Evolutionary conservation across 2,888 invertebrate genomes (phyloP).

Genomic region (Cephus nigrinus): DNA sequence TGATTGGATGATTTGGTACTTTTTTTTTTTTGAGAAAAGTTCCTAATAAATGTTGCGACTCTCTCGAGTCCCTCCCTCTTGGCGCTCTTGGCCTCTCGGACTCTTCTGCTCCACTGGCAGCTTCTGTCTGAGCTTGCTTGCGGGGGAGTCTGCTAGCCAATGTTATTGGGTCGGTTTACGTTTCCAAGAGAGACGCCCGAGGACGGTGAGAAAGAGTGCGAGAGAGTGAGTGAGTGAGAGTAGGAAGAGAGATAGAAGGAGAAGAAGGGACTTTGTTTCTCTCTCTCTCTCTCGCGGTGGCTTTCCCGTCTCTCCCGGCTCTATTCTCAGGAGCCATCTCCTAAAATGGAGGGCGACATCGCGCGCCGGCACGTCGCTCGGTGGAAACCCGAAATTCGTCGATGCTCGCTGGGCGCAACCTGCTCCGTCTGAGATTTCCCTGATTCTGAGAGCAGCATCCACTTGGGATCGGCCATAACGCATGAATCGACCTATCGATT

Average conservation of each 20-base stretch:
- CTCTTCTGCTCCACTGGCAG: neutral
- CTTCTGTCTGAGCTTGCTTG: slow-evolving; percentile 3
- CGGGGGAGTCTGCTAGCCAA: slow-evolving; percentile 21
- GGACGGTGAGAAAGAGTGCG: slow-evolving; percentile 6
- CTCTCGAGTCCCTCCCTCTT: no score
- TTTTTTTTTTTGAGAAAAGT: no score
- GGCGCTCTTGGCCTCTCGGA: no score
- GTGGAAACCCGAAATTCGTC: slow-evolving; percentile 8
- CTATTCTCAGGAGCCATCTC: slow-evolving; percentile 59
- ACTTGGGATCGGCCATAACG: no score
- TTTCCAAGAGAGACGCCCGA: slow-evolving; percentile 13
- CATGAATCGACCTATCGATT: no score
- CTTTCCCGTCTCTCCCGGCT: slow-evolving; percentile 34
- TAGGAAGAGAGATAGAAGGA: neutral
- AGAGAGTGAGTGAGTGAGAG: slow-evolving; percentile 12
- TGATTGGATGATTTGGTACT: no score
- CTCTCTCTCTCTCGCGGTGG: slow-evolving; percentile 9
- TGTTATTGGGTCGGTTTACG: slow-evolving; percentile 23
- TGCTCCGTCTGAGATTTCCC: no score
- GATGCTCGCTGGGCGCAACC: no score
- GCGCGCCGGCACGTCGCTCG: slow-evolving; percentile 13
- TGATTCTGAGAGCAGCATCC: no score
- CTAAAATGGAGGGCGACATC: slow-evolving; percentile 60
- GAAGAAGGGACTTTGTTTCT: no score
- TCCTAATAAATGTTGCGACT: no score